phyloP scores from a whole-genome alignment of 2,797 vertebrate species.

The Peromyscus nudipes region DNA sequence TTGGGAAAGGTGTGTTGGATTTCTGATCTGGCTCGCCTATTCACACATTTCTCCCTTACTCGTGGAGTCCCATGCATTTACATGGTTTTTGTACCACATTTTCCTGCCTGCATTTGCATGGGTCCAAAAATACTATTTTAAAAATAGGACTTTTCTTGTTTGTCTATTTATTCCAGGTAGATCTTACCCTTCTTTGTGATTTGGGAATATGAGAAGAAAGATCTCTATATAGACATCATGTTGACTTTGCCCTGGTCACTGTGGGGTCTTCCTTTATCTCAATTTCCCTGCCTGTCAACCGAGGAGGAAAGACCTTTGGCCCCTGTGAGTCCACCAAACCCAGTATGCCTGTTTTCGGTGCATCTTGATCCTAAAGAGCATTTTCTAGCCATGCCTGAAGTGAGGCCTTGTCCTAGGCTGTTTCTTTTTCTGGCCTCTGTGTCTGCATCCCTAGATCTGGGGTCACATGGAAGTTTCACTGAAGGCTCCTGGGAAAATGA shows the following conservation, averaged over 20 bases:
- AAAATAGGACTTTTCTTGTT: neutral
- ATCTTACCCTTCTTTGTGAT: neutral
- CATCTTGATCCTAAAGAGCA: neutral
- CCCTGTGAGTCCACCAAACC: neutral
- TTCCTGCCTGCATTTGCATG: neutral
- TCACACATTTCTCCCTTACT: neutral
- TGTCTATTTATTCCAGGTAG: neutral
- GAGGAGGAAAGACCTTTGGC: neutral
- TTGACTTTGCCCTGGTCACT: neutral
- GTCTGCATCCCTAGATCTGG: neutral
- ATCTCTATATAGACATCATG: neutral
- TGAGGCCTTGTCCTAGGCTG: neutral
- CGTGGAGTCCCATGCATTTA: neutral
- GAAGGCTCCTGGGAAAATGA: neutral
- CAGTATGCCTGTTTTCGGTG: rapidly evolving
- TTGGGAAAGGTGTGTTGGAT: neutral
- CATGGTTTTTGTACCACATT: neutral
- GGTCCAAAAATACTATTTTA: neutral
- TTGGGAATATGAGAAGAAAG: neutral
- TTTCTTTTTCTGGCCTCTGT: neutral
- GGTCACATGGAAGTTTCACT: neutral
- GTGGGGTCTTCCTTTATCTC: neutral
- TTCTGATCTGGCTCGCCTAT: neutral
- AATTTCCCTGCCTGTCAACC: neutral
- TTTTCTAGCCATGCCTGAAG: neutral